Base-by-base conservation (phyloP, 2,888 invertebrate genomes). In the Orthonevra nobilis region DNA sequence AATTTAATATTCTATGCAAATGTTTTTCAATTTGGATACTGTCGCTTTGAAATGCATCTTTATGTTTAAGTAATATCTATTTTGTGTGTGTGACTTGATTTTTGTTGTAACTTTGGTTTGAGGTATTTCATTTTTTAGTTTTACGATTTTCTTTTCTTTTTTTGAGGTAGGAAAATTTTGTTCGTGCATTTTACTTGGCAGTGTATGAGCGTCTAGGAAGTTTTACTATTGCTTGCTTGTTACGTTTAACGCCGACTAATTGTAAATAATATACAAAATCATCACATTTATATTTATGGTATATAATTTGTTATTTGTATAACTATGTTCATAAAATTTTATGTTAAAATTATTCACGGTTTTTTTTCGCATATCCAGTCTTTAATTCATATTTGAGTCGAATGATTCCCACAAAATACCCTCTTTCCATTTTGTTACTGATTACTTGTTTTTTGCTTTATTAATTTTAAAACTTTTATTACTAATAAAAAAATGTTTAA, bases 381-480 rank as follows among this genome's bases (percentile, higher is more conserved):
- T 81, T 81, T 58, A 50, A 74, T 69, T 81, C 52, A 79, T 52
- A 61, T 77, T 66, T 74, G 26, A 81, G 73, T 74, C 73, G 58
- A 81, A 74, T 81, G n/a, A 63, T 81, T 26, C 73, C 73, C 74
- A 81, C 81, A 81, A 73, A 81, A 81, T 68, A 66, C 58, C 64
- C 72, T 81, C 73, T 20, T 79, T 81, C 73, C 61, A 56, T 14
- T 23, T 61, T 40, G 15, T 54, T 63, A 30, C 42, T 40, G 12
- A 28, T 66, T 81, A 85, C 85, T 85, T 85, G 84, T 86, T 84
- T 85, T n/a, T n/a, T n/a, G n/a, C n/a, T n/a, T n/a, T n/a, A n/a
- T n/a, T n/a, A n/a, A 84, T 44, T 58, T 61, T 20, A 32, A 63
- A 34, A 32, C 30, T 26, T 64, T 36, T 70, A 70, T 70, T 54